Evolutionary conservation across 1,140 invertebrate genomes (phyloP), one percentile per base, ranked within the genome.

Genomic region (Drosophila lacteicornis): DNA sequence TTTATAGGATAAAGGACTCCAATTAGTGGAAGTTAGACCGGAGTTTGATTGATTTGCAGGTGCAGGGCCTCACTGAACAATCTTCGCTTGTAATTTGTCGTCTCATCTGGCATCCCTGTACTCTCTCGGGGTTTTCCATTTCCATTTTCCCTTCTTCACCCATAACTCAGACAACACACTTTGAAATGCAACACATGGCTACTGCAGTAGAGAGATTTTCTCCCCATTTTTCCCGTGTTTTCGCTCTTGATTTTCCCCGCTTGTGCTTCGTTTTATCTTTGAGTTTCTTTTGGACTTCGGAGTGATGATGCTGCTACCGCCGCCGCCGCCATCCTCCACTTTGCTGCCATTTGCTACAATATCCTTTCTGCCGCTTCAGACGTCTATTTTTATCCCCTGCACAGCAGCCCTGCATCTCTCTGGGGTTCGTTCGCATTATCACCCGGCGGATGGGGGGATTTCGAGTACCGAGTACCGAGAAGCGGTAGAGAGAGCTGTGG

Each of bases 141-240:
- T 51, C 61, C 71, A 57, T 61, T 56, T 60, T 40, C 42, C 22
- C 22, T 25, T 19, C 53, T 7, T 25, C 36, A 40, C 40, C 84
- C 80, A 88, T 87, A 84, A 90, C 78, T 90, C 78, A 80, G 63
- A 25, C 53, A 40, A 84, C 84, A 84, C 84, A 84, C 84, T 88
- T 88, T 88, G 84, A 88, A 88, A 88, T 88, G 84, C 80, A 88
- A 88, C 84, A 90, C 84, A 90, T 90, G 84, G 77, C 84, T 56
- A 19, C 57, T 50, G 58, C 75, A 67, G 61, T 46, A 56, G 46
- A 56, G 46, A 56, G 67, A 87, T 82, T 86, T 69, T 61, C 45
- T 17, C 13, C 13, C 36, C 22, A 38, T 33, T 42, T 86, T 65
- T 42, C 43, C 40, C 30, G 17, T 13, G 49, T 40, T 40, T 50